Evolutionary conservation across 2,113 vertebrate species (phyloP).

Genomic region (Sus scrofa): T2T-Sscrofa CM000826.6:152417001-152417500

Average conservation of each 20-base stretch:
- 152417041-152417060: not conserved
- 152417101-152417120: not conserved
- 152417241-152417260: too few relatives aligned
- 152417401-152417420: not conserved
- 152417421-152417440: not conserved
- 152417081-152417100: not conserved
- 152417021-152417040: not conserved
- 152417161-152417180: too few relatives aligned
- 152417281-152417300: too few relatives aligned
- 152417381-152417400: too few relatives aligned
- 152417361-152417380: too few relatives aligned
- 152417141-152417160: not conserved
- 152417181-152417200: too few relatives aligned
- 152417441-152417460: not conserved
- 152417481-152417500: accelerated
- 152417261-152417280: too few relatives aligned
- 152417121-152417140: not conserved
- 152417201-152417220: too few relatives aligned
- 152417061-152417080: not conserved
- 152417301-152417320: too few relatives aligned
- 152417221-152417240: too few relatives aligned
- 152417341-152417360: too few relatives aligned
- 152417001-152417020: not conserved
- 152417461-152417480: not conserved
- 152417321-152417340: too few relatives aligned